Evolutionary conservation across 2,888 invertebrate species (phyloP), one percentile per base, ranked within the genome.

Genomic region (Macrosiphum euphorbiae): DNA sequence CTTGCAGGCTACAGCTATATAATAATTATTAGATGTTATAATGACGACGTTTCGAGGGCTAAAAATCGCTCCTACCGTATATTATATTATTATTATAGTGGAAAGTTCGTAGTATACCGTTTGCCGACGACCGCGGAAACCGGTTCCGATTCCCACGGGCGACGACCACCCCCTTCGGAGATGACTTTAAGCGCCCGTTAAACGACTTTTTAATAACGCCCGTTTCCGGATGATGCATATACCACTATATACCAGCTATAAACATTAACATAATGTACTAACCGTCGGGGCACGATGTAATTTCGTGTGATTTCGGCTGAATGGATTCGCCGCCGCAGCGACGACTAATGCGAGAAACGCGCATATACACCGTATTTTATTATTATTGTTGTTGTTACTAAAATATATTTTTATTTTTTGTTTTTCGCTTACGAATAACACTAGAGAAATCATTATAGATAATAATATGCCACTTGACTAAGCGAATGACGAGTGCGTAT

Each of bases 131-230:
- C 78, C 78, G 16, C n/a, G 85, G 24, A 35, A 86, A 86, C 85
- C 85, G 10, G 58, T 91, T 58, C 5, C 13, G 44, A 55, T 85
- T 91, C 91, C 44, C 85, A 86, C 50, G 91, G 10, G 16, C 55
- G 55, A 85, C 58, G 86, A 58, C 52, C 52, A 86, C 16, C 52
- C 61, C 44, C 67, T 50, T 67, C 67, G 8, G 28, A 84, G 47
- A 86, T 86, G 47, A 86, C 47, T 86, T 86, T 28, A 86, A 78
- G 78, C 86, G 4, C 26, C 11, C 52, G 35, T 35, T 28, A 91
- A 91, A 91, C 84, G 90, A 84, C 52, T 91, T 84, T 90, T 84
- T 91, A 91, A 91, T 84, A 91, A 84, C 90, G 16, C 50, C 35
- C 2, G 52, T 90, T 47, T 50, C 67, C 47, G 61, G 50, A 58